Evolutionary conservation across 1,140 invertebrate genomes (phyloP).

Genomic region (Bathynomus jamesi): DNA sequence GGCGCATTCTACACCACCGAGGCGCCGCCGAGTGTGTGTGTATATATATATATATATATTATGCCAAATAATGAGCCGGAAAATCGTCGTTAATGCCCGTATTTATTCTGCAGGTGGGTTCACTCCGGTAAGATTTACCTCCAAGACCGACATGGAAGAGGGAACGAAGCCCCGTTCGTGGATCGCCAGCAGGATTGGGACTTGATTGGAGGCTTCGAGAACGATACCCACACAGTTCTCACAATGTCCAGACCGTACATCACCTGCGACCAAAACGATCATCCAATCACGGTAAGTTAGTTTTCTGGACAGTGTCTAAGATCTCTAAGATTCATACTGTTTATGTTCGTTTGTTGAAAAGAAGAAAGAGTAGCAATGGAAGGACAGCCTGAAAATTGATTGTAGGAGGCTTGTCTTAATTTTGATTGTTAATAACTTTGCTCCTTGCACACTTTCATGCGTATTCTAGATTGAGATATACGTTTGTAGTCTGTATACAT

Average conservation of each 20-base stretch:
- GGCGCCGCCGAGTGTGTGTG: not conserved
- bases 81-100: no score
- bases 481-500: no score
- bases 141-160: slow-evolving; percentile 38
- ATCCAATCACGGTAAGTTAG: slow-evolving; percentile 30
- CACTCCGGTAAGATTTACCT: slow-evolving; percentile 34
- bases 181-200: slow-evolving; percentile 39
- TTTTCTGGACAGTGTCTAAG: no score
- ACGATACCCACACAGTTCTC: slow-evolving; percentile 38
- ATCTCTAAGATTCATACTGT: no score
- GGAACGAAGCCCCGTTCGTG: slow-evolving; percentile 35
- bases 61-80: not conserved
- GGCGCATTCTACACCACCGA: no score
- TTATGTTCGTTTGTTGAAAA: no score
- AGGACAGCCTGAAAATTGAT: no score
- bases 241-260: slow-evolving; percentile 36
- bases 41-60: not conserved
- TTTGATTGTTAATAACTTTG: not conserved
- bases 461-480: not conserved
- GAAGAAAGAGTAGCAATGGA: no score
- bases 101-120: slow-evolving; percentile 25
- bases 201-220: slow-evolving; percentile 37
- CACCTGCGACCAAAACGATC: slow-evolving; percentile 39
- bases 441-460: not conserved
- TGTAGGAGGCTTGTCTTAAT: no score